Conservation (phyloP, 2,888 invertebrate genomes). For the Eudemis profundana region DNA sequence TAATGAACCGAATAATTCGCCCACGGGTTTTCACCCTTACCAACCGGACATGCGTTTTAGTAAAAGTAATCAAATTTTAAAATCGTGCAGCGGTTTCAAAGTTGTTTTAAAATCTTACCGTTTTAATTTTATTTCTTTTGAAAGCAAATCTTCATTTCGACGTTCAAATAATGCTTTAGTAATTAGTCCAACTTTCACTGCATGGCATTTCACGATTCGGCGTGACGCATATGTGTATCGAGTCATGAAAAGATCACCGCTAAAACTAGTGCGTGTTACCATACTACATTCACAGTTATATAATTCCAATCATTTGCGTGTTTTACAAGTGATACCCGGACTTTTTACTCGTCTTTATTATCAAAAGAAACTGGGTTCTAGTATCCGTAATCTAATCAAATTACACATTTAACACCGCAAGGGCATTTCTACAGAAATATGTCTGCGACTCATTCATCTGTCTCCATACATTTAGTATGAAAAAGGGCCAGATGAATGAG, state of each 20-base stretch:
- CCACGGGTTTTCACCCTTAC: too few relatives aligned
- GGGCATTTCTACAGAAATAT: too few relatives aligned
- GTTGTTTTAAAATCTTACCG: too few relatives aligned
- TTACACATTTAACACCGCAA: not conserved
- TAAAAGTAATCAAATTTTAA: too few relatives aligned
- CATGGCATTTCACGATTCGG: slow-evolving; percentile 5
- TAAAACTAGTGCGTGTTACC: not conserved
- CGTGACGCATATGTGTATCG: not conserved
- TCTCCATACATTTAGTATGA: too few relatives aligned
- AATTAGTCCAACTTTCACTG: slow-evolving; percentile 17
- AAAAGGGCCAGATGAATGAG: too few relatives aligned
- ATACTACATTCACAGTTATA: not conserved
- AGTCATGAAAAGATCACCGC: not conserved
- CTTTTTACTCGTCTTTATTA: not conserved
- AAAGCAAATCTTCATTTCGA: not conserved
- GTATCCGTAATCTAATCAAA: slow-evolving; percentile 13
- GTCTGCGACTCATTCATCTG: too few relatives aligned
- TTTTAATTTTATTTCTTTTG: not conserved
- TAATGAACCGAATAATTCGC: too few relatives aligned
- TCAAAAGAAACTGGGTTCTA: not conserved
- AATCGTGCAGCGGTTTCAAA: too few relatives aligned
- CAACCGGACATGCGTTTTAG: too few relatives aligned
- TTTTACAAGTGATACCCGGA: not conserved
- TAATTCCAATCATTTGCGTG: not conserved
- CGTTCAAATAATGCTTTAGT: not conserved